A percentile compares a stretch with the other conserved stretches of the same genome.
Conservation (phyloP, 2,113 vertebrate genomes). For the Dipodomys merriami region DNA sequence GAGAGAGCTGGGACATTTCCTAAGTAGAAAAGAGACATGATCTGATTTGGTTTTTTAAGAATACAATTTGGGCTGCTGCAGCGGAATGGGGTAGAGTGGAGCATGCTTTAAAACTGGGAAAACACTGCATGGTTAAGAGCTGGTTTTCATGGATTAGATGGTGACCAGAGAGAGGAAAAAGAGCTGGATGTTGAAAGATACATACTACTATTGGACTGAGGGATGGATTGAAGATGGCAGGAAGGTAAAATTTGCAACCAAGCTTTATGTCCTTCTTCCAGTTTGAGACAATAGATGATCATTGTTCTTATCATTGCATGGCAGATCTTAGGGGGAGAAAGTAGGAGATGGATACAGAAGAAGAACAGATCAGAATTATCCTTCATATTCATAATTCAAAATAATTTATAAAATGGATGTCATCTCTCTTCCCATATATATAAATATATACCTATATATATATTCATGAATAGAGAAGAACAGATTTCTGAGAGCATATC, state of each 20-base stretch:
- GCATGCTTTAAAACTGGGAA: neutral
- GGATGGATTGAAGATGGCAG: neutral
- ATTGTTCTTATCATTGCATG: neutral
- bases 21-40: slow-evolving; percentile 21
- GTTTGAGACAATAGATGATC: neutral
- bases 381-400: slow-evolving; percentile 25
- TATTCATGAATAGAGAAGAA: neutral
- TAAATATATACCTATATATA: neutral
- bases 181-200: neutral
- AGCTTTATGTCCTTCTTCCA: slow-evolving; percentile 12
- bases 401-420: neutral
- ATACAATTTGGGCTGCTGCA: neutral
- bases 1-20: neutral
- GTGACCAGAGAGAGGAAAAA: neutral
- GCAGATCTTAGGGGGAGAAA: neutral
- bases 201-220: neutral
- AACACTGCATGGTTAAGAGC: neutral
- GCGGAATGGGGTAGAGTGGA: neutral
- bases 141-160: neutral
- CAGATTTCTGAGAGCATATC: neutral
- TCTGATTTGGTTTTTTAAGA: neutral
- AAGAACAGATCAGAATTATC: neutral
- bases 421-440: neutral
- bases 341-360: neutral
- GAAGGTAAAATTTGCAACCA: neutral